Conservation (phyloP, 2,797 vertebrate species). For the Notoglanidium macrostoma region DNA sequence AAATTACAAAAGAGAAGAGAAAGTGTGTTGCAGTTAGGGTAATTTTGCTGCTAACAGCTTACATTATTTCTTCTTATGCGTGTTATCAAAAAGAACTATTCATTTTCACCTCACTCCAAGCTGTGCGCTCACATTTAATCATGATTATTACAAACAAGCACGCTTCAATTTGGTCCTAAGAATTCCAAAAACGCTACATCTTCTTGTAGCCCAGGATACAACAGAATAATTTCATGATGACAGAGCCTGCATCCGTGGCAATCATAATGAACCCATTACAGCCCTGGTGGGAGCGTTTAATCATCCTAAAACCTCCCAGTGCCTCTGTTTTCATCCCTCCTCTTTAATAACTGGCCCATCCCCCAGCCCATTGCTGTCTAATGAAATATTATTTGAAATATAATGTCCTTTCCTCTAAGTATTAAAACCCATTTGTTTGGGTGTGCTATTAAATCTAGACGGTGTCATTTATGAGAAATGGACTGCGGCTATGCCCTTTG, state of each 20-base stretch:
- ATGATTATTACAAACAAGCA: conserved; percentile 25
- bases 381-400: conserved; percentile 72
- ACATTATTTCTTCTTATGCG: conserved; percentile 4
- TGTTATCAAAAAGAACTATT: conserved; percentile 1
- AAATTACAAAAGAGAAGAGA: background rate
- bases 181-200: background rate
- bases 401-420: conserved; percentile 58
- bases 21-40: background rate
- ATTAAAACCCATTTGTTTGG: conserved; percentile 59
- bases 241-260: conserved; percentile 67
- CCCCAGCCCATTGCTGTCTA: conserved; percentile 62
- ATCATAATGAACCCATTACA: conserved; percentile 72
- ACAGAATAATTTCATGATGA: conserved; percentile 73
- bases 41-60: conserved; percentile 2
- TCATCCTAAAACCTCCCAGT: conserved; percentile 60
- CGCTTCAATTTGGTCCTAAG: conserved; percentile 10
- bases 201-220: conserved; percentile 63
- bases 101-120: background rate
- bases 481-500: conserved; percentile 25
- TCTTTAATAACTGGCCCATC: conserved; percentile 70
- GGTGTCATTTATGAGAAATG: conserved; percentile 27
- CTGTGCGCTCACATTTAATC: conserved; percentile 20
- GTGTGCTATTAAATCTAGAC: conserved; percentile 54
- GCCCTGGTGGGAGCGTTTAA: conserved; percentile 71
- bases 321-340: conserved; percentile 40